These are phyloP conservation scores for Phymorhynchus buccinoides DNA, from an alignment of 1,140 invertebrate species.

Conservation along the genomic window DNA sequence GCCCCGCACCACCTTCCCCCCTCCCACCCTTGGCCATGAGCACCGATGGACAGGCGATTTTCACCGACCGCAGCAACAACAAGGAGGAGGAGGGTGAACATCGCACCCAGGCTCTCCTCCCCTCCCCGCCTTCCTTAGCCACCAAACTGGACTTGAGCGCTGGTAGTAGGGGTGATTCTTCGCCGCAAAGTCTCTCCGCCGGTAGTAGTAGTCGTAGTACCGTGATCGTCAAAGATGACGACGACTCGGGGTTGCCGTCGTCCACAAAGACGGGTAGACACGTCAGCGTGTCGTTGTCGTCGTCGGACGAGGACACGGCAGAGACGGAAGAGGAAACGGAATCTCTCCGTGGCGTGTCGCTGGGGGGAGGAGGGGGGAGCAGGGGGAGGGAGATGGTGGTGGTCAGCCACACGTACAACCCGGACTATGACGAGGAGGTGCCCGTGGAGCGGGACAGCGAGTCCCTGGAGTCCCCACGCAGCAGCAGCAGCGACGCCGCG, in stretches of 20 bases:
- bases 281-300: neutral
- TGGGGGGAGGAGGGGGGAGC: conserved; percentile 57
- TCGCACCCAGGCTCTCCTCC: neutral
- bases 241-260: conserved; percentile 26
- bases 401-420: neutral
- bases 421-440: conserved; percentile 63
- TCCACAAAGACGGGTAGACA: conserved; percentile 33
- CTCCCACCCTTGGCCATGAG: conserved; percentile 31
- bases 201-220: too few relatives aligned
- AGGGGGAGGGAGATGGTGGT: conserved; percentile 40
- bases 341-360: too few relatives aligned
- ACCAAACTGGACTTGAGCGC: neutral
- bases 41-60: conserved; percentile 27
- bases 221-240: conserved; percentile 30
- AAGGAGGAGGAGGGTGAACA: conserved; percentile 42
- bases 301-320: conserved; percentile 38
- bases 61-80: conserved; percentile 54
- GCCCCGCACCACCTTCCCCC: neutral
- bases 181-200: neutral
- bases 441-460: conserved; percentile 59
- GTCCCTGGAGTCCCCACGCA: conserved; percentile 62
- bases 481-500: conserved; percentile 56
- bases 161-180: too few relatives aligned
- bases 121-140: too few relatives aligned
- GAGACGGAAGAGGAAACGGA: conserved; percentile 37